Evolutionary conservation across 2,888 invertebrate species (phyloP).

Genomic region (Habroteleia sp.): DNA sequence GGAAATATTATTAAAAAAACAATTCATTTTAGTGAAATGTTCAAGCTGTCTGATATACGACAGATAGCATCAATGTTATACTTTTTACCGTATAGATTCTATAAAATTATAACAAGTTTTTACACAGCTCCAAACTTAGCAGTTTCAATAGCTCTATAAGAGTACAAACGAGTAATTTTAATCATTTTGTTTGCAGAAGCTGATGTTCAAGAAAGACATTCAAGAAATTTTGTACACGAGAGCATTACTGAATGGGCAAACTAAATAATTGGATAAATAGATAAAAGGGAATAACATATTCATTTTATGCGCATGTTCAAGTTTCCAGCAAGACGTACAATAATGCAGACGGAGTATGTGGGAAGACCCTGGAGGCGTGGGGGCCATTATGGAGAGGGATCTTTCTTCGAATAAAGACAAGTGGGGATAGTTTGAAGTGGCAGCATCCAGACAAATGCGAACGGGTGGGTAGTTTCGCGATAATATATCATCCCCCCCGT

Average conservation of each 20-base stretch:
- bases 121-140: no score
- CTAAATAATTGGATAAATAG: constrained; percentile 54
- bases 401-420: constrained; percentile 77
- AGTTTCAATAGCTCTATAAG: no score
- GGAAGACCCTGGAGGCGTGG: constrained; percentile 71
- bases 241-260: constrained; percentile 35
- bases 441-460: constrained; percentile 65
- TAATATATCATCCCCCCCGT: constrained; percentile 80
- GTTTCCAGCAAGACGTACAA: constrained; percentile 59
- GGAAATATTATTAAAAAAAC: no score
- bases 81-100: no score
- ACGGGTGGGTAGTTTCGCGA: constrained; percentile 69
- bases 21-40: no score
- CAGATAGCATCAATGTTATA: no score
- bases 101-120: no score
- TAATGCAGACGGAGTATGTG: constrained; percentile 70
- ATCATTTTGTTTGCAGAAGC: constrained; percentile 24
- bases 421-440: constrained; percentile 70
- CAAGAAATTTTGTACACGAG: constrained; percentile 20
- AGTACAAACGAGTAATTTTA: constrained; percentile 13
- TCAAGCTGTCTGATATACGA: no score
- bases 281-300: constrained; percentile 56
- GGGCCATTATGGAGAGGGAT: constrained; percentile 80
- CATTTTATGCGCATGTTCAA: constrained; percentile 57
- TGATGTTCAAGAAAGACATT: constrained; percentile 9